phyloP scores from a whole-genome alignment of 2,113 vertebrate species.

The Ginglymostoma cirratum region DNA sequence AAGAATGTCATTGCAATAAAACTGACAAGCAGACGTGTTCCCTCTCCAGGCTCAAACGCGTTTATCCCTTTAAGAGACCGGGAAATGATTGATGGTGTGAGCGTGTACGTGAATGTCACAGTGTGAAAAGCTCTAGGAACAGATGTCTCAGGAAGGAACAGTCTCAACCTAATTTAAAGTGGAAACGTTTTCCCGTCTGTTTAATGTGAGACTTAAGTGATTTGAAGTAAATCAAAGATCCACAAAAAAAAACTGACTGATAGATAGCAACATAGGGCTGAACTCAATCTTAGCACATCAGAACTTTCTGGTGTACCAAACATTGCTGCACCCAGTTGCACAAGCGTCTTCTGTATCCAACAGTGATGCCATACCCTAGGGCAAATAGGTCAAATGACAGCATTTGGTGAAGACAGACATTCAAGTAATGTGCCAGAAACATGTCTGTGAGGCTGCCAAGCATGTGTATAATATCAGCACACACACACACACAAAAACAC shows the following conservation, averaged over 20 bases:
- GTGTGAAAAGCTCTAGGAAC: background rate
- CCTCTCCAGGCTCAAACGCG: background rate
- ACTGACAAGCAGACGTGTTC: background rate
- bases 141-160: slow-evolving; percentile 32
- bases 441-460: background rate
- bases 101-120: slow-evolving; percentile 12
- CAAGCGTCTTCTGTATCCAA: background rate
- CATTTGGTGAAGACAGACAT: slow-evolving; percentile 33
- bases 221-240: background rate
- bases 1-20: slow-evolving; percentile 9
- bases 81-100: slow-evolving; percentile 10
- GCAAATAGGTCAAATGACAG: slow-evolving; percentile 15
- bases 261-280: background rate
- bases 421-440: slow-evolving; percentile 10
- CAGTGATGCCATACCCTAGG: background rate
- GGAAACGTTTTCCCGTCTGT: background rate
- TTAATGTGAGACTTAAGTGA: background rate
- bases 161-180: slow-evolving; percentile 7
- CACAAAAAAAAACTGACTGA: background rate
- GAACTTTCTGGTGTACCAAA: background rate
- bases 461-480: background rate
- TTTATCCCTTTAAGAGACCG: background rate
- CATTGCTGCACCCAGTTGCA: background rate
- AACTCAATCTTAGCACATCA: background rate
- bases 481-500: background rate